A percentile compares a stretch with the other conserved stretches of the same genome.
Conservation (phyloP, 2,888 invertebrate species). For the Melanchra persicariae region DNA sequence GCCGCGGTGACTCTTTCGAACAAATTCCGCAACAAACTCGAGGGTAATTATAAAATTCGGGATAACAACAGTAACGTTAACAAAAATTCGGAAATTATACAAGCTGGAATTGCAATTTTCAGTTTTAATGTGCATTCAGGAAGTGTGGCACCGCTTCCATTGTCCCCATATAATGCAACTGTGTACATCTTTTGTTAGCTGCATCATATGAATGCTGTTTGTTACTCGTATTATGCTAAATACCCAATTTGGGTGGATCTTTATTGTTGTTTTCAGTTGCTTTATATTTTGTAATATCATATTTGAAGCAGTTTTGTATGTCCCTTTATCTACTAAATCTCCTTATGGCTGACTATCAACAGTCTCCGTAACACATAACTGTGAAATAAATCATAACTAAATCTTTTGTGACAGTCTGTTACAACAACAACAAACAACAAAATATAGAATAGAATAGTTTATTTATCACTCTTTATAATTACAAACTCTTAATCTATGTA, state of each 20-base stretch:
- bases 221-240: constrained; percentile 52
- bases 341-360: not conserved
- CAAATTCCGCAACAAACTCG: too few relatives aligned
- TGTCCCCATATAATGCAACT: constrained; percentile 54
- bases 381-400: not conserved
- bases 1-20: too few relatives aligned
- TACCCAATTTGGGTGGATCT: constrained; percentile 41
- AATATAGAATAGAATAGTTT: too few relatives aligned
- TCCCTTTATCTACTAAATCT: not conserved
- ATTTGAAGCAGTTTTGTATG: not conserved
- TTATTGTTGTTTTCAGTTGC: constrained; percentile 32
- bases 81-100: constrained; percentile 23
- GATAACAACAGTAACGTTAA: constrained; percentile 19
- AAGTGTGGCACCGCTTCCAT: constrained; percentile 42
- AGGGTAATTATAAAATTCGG: constrained; percentile 11
- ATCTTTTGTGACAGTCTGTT: not conserved
- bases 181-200: constrained; percentile 56
- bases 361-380: not conserved
- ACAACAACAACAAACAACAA: too few relatives aligned
- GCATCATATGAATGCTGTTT: constrained; percentile 39
- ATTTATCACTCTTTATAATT: too few relatives aligned
- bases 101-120: constrained; percentile 48
- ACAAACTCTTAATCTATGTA: too few relatives aligned
- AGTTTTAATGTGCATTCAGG: constrained; percentile 50
- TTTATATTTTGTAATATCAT: constrained; percentile 14